Base-by-base conservation (phyloP, 1,140 invertebrate genomes). In the Heterodera carotae region DNA sequence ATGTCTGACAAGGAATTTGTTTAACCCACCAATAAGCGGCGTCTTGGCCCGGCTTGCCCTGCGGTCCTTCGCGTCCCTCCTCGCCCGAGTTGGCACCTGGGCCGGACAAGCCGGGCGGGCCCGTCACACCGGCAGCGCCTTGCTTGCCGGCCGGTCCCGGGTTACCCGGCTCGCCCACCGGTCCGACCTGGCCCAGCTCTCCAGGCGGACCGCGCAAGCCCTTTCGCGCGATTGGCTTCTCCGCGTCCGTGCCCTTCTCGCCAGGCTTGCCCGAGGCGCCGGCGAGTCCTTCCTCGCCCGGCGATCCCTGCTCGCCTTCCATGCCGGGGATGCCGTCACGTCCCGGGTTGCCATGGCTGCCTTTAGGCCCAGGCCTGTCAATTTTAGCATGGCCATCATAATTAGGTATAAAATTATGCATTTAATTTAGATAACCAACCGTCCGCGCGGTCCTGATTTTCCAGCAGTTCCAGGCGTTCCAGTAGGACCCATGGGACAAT, bases 211-310 rank as follows among this genome's bases (percentile, higher is more conserved):
- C 82, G 31, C 79, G 83, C 4, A 34, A 10, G 48, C 82, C 82
- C 53, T 76, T 81, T 4, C 82, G 84, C 6, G 70, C 70, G 29
- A 83, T 78, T n/a, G 84, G 84, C 27, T 85, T 83, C 67, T 83
- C 83, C 18, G 60, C 82, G 73, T 83, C 82, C n/a, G 39, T 72
- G 29, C 83, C 83, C 25, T 73, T 72, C 6, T 79, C 75, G 29
- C 83, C 83, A 33, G 67, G 31, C 4, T 43, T 74, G n/a, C 81
- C 81, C 27, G 81, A 53, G 18, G 76, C 64, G 22, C 81, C 81
- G 34, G 76, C 67, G 12, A 71, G 75, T n/a, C 81, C 81, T 27
- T 67, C 64, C 10, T 79, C 60, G 15, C 81, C 79, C 0, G 29
- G 33, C 25, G 76, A 48, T 75, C 81, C 76, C 39, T 53, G 29